These are phyloP conservation scores for Teleopsis dalmanni DNA, from an alignment of 1,140 invertebrate species.

Conservation along the genomic window DNA sequence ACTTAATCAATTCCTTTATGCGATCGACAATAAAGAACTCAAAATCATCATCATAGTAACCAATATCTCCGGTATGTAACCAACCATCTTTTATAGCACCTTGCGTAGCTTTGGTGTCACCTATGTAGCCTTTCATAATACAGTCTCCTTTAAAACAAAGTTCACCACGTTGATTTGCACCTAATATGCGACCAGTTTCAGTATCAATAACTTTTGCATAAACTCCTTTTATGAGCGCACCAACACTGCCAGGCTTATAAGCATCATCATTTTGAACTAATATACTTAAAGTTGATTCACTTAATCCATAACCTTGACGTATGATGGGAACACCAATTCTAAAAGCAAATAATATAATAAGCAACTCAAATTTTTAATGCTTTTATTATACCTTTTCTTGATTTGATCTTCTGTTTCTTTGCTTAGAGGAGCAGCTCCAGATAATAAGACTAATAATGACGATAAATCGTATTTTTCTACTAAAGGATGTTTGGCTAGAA, in stretches of 20 bases:
- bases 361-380: not conserved
- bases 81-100: slow-evolving; percentile 62
- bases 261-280: slow-evolving; percentile 41
- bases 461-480: slow-evolving; percentile 55
- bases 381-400: slow-evolving; percentile 20
- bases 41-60: slow-evolving; percentile 62
- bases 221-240: slow-evolving; percentile 53
- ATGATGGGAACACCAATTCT: slow-evolving; percentile 47
- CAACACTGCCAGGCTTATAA: slow-evolving; percentile 54
- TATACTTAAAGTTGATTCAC: slow-evolving; percentile 52
- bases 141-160: slow-evolving; percentile 60
- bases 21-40: slow-evolving; percentile 68
- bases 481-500: slow-evolving; percentile 56
- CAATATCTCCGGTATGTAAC: slow-evolving; percentile 76
- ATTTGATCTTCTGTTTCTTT: slow-evolving; percentile 41
- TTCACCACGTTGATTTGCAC: slow-evolving; percentile 57
- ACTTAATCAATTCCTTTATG: slow-evolving; percentile 74
- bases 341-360: not conserved
- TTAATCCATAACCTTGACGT: slow-evolving; percentile 62
- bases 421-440: slow-evolving; percentile 50
- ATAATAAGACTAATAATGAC: slow-evolving; percentile 51
- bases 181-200: slow-evolving; percentile 54
- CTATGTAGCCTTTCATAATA: slow-evolving; percentile 61
- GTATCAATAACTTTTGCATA: slow-evolving; percentile 56
- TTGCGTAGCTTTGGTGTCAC: slow-evolving; percentile 55